Evolutionary conservation across 2,888 invertebrate genomes (phyloP).

Genomic region (Macropis europaea): DNA sequence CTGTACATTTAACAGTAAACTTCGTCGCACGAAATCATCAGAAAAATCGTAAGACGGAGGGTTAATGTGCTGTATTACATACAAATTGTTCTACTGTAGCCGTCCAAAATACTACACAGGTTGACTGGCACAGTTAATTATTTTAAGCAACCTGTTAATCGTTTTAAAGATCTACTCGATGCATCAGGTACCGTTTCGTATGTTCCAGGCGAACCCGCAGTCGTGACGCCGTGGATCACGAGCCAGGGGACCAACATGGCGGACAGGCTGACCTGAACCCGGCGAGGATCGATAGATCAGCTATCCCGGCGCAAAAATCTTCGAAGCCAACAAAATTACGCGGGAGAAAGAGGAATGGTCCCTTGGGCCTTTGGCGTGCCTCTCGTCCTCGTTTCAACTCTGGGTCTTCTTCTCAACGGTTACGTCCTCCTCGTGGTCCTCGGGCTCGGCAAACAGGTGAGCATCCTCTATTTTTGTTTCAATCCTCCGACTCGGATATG

Average conservation of each 20-base stretch:
- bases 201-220: slow-evolving; percentile 28
- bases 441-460: slow-evolving; percentile 81
- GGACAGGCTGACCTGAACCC: slow-evolving; percentile 29
- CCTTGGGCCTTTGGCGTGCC: slow-evolving; percentile 85
- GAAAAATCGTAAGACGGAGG: too few species aligned
- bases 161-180: slow-evolving; percentile 13
- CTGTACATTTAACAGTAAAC: too few species aligned
- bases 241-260: neutral
- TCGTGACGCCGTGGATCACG: slow-evolving; percentile 4
- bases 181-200: neutral
- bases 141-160: too few species aligned
- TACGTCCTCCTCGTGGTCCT: slow-evolving; percentile 88
- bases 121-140: too few species aligned
- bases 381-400: slow-evolving; percentile 85
- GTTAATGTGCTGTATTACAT: too few species aligned
- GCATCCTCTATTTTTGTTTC: neutral
- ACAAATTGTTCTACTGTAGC: too few species aligned
- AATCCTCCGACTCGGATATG: neutral
- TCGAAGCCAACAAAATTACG: slow-evolving; percentile 29
- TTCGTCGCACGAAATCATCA: too few species aligned
- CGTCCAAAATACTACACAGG: too few species aligned
- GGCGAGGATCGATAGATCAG: neutral
- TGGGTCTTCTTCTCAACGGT: slow-evolving; percentile 87
- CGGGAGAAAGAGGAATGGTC: slow-evolving; percentile 81
- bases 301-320: slow-evolving; percentile 18